Evolutionary conservation across 2,113 vertebrate genomes (phyloP).

Genomic region (Tragelaphus buxtoni): DNA sequence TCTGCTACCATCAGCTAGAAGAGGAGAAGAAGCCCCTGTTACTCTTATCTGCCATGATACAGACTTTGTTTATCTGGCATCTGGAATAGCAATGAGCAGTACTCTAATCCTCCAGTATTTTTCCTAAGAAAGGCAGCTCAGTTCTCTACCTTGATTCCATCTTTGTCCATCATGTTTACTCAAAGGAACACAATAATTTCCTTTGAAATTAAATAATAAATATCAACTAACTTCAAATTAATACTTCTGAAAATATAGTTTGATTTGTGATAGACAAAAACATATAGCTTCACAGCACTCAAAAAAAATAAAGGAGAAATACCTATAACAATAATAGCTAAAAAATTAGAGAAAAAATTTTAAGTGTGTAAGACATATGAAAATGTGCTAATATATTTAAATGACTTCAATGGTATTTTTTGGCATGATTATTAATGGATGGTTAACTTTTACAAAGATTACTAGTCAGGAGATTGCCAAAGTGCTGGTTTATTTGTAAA

Average conservation of each 20-base stretch:
- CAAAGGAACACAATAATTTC: not conserved
- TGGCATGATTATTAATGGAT: not conserved
- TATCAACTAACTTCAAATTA: not conserved
- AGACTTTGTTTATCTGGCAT: not conserved
- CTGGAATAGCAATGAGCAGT: not conserved
- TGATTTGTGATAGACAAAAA: not conserved
- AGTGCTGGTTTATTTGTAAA: not conserved
- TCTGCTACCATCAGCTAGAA: not conserved
- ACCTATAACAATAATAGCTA: not conserved
- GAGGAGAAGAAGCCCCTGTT: not conserved
- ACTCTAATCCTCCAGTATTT: not conserved
- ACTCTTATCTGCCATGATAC: not conserved
- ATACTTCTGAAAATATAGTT: not conserved
- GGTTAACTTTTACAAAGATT: not conserved
- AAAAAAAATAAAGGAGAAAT: not conserved
- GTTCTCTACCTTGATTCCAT: not conserved
- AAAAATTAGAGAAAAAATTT: not conserved
- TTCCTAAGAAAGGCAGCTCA: not conserved
- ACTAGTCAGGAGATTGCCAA: not conserved
- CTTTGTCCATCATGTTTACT: not conserved
- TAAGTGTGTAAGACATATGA: not conserved
- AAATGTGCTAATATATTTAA: conserved; percentile 24
- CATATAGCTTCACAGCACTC: not conserved
- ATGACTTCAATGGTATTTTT: not conserved
- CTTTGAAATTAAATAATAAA: not conserved